phyloP scores from a whole-genome alignment of 2,113 vertebrate species.

The Callipepla squamata region DNA sequence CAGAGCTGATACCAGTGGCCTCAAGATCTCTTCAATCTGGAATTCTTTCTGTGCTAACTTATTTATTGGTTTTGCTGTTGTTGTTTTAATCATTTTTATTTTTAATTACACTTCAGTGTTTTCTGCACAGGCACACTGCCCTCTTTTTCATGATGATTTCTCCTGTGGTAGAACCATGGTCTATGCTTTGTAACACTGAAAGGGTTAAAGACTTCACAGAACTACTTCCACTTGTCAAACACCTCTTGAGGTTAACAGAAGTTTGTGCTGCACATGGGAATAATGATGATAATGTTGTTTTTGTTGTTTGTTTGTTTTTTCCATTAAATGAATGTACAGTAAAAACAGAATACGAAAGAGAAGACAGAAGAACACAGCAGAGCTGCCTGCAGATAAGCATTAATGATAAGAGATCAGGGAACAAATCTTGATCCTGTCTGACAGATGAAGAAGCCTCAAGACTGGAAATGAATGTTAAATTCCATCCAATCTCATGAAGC shows the following conservation, averaged over 20 bases:
- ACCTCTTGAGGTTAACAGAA: not conserved
- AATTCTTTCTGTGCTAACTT: not conserved
- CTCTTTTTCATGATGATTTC: rapidly evolving
- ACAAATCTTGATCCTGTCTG: not conserved
- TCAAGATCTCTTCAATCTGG: not conserved
- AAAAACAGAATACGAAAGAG: not conserved
- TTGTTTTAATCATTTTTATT: not conserved
- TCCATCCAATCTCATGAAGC: not conserved
- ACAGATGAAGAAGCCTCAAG: not conserved
- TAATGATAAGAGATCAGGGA: not conserved
- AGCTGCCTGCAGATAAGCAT: not conserved
- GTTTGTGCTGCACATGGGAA: not conserved
- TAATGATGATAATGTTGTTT: rapidly evolving
- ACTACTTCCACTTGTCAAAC: not conserved
- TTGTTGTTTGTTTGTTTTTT: not conserved
- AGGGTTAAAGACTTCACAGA: not conserved
- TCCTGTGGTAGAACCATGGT: not conserved
- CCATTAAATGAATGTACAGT: not conserved
- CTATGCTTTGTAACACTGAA: not conserved
- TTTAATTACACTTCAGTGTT: not conserved
- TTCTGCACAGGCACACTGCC: not conserved
- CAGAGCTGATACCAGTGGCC: not conserved
- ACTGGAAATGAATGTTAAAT: not conserved
- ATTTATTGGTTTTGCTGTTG: too few species aligned
- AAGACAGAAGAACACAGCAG: not conserved